Base-by-base conservation (phyloP, 2,888 invertebrate genomes). In the Galeruca laticollis region DNA sequence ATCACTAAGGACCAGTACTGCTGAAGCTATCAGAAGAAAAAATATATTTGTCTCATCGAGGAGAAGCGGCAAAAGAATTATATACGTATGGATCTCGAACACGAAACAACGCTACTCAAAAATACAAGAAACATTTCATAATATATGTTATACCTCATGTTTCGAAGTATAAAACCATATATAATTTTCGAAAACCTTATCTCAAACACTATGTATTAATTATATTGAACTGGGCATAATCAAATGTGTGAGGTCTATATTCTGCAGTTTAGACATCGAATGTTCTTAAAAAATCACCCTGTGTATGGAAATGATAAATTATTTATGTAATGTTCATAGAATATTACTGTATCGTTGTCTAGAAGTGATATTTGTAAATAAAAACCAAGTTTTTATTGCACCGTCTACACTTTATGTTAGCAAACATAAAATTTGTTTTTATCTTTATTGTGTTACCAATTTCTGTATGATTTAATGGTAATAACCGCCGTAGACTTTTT, bases 1-100 rank as follows among this genome's bases (percentile, higher is more conserved):
- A 98, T 99, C 6, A 99, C 99, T 33, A 99, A 99, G 0, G 99
- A 99, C 99, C 75, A 98, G 98, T 2, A 99, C 99, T 0, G 99
- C 99, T 20, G 99, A 99, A 4, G 96, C 97, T 69, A 99, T 99
- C 80, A 96, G 98, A 0, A 88, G 98, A 64, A 97, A 94, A 84
- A 97, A 97, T 63, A 81, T 96, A 91, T 85, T 87, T 97, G 13
- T 90, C 92, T 0, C 86, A 86, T 68, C 88, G 89, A 78, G 94
- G 95, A 0, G 83, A 99, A 13, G 94, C 94, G 0, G 97, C 98
- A 0, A 90, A 93, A 70, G 98, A 99, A 80, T 99, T 99, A 86
- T 99, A 99, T 87, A 98, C 99, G 0, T 99, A 99, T 85, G 99
- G 99, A 0, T 95, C 98, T 0, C 90, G 99, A 6, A 92, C 99